These are phyloP conservation scores for Clusia tigrina DNA, from an alignment of 2,888 invertebrate species.

Conservation along the genomic window DNA sequence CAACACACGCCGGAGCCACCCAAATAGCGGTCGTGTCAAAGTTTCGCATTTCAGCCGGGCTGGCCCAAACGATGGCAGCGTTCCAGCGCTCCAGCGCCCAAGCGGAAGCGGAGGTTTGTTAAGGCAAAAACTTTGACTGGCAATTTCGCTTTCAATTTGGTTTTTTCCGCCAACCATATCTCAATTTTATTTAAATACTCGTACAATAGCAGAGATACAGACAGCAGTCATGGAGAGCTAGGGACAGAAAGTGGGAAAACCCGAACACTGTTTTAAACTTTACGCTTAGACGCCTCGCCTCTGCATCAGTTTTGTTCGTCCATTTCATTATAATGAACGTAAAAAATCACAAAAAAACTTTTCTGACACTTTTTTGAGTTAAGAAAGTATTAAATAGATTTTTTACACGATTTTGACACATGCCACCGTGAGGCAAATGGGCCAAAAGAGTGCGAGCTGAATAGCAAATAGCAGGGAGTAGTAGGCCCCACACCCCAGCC, in stretches of 20 bases:
- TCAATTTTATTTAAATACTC: not conserved
- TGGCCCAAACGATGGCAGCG: too few species aligned
- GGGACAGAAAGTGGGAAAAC: too few species aligned
- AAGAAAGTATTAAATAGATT: conserved; percentile 29
- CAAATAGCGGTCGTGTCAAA: conserved; percentile 10
- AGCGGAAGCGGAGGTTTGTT: not conserved
- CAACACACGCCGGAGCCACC: too few species aligned
- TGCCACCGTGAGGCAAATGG: conserved; percentile 1
- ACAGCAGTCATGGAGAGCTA: too few species aligned
- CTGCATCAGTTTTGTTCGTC: conserved; percentile 22
- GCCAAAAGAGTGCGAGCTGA: too few species aligned
- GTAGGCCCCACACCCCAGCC: too few species aligned
- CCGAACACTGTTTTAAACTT: not conserved
- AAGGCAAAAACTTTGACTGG: conserved; percentile 1
- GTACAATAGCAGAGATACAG: too few species aligned
- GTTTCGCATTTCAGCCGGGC: not conserved
- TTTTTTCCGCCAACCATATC: conserved; percentile 9
- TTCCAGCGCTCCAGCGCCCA: not conserved
- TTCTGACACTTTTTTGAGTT: conserved; percentile 9
- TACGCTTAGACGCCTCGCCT: conserved; percentile 1
- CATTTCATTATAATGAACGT: not conserved
- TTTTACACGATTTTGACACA: conserved; percentile 30
- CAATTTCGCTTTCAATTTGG: conserved; percentile 22
- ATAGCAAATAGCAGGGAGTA: too few species aligned
- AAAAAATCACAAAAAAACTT: conserved; percentile 9